Evolutionary conservation across 1,140 invertebrate genomes (phyloP), one percentile per base, ranked within the genome.

Genomic region (Tetraneura akinire): DNA sequence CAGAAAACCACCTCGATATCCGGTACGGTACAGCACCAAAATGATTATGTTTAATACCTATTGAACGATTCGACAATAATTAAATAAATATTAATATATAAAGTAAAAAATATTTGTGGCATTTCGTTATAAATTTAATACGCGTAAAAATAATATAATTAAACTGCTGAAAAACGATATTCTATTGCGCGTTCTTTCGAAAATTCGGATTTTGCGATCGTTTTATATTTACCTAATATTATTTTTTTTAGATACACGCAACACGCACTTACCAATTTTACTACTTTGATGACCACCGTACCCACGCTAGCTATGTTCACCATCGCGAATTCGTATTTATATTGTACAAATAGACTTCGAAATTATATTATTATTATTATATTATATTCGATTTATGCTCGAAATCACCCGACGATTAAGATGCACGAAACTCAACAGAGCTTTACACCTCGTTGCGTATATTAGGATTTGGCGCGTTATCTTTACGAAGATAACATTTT

Each of bases 11-110:
- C 93, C 93, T 62, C 90, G 88, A 84, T 91, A 91, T n/a, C 93
- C 93, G 55, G 91, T 91, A 82, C 93, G 89, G 85, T 95, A 95
- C 1, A 95, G 86, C 60, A 94, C 90, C 37, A 94, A 84, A 78
- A 94, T 91, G 16, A 94, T 91, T 73, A 95, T 86, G 85, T 94
- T 94, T 60, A 95, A 83, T 14, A 94, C 87, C 93, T 94, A 85
- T 70, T 5, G 3, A 18, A 47, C 11, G 45, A 6, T 47, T 13
- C 11, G 13, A 47, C 13, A 47, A 47, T 10, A 13, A n/a, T n/a
- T n/a, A 47, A 13, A 45, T 62, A 26, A 42, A 37, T 13, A 42
- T 37, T 5, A 37, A 37, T 37, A 26, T 60, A 6, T 23, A 37
- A 5, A 18, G 14, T 64, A 18, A 6, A 29, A 1, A 18, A 9